Evolutionary conservation across 2,113 vertebrate genomes (phyloP).

Genomic region (Neolamprologus caudopunctatus): DNA sequence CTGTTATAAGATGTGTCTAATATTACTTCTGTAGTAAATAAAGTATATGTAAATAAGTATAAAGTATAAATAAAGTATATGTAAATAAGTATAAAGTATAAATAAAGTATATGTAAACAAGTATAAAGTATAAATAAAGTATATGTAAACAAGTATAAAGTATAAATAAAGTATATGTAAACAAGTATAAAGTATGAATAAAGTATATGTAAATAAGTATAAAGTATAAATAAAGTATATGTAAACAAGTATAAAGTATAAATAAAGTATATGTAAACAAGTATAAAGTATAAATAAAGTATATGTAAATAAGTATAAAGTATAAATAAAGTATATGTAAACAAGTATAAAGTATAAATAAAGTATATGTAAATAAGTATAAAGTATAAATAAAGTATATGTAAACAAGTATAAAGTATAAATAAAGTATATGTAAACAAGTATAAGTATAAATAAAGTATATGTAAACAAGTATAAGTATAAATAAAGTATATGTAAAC

Average conservation of each 20-base stretch:
- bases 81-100: accelerated
- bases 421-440: accelerated
- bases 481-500: no score
- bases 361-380: accelerated
- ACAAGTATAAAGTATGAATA: accelerated
- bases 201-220: no score
- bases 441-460: accelerated
- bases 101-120: no score
- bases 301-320: accelerated
- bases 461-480: accelerated
- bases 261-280: accelerated
- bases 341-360: accelerated
- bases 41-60: accelerated
- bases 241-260: accelerated
- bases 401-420: accelerated
- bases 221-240: no score
- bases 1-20: neutral
- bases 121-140: no score
- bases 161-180: no score
- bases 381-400: no score
- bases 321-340: no score
- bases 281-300: accelerated
- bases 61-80: no score
- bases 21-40: neutral
- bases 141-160: accelerated